phyloP scores from a whole-genome alignment of 2,113 vertebrate genomes.

The Sebastes fasciatus region DNA sequence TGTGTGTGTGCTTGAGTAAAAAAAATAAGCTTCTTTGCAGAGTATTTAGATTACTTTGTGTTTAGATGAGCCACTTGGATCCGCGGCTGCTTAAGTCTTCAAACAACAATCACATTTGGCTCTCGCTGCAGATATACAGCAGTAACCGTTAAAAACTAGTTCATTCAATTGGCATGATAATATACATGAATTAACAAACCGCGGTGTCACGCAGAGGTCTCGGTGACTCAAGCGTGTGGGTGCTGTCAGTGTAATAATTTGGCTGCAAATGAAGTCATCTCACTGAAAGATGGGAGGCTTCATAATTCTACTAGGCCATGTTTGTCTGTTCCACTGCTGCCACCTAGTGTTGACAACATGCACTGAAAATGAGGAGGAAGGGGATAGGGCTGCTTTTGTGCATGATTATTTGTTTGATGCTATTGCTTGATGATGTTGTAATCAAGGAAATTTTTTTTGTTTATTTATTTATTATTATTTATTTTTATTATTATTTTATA shows the following conservation, averaged over 20 bases:
- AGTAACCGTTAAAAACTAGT: background rate
- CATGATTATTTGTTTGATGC: no score
- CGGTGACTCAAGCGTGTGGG: background rate
- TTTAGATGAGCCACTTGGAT: slow-evolving; percentile 50
- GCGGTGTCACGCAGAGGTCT: background rate
- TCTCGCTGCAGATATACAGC: slow-evolving; percentile 9
- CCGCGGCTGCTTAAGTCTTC: slow-evolving; percentile 26
- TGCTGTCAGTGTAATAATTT: slow-evolving; percentile 41
- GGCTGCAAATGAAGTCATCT: slow-evolving; percentile 60
- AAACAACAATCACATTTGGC: slow-evolving; percentile 21
- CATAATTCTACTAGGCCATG: background rate
- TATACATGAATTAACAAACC: background rate
- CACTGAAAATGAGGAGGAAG: background rate
- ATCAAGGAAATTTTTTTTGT: background rate
- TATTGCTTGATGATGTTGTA: background rate
- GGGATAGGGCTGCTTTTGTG: no score
- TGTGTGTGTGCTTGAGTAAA: slow-evolving; percentile 36
- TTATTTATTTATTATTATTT: no score
- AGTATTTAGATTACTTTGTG: slow-evolving; percentile 47
- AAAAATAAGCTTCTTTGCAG: slow-evolving; percentile 65
- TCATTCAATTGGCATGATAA: slow-evolving; percentile 7
- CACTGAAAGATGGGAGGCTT: background rate
- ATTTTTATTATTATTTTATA: no score
- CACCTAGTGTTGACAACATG: slow-evolving; percentile 57
- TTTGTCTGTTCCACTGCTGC: slow-evolving; percentile 48